Evolutionary conservation across 2,797 vertebrate genomes (phyloP).

Genomic region (Ispidina picta): DNA sequence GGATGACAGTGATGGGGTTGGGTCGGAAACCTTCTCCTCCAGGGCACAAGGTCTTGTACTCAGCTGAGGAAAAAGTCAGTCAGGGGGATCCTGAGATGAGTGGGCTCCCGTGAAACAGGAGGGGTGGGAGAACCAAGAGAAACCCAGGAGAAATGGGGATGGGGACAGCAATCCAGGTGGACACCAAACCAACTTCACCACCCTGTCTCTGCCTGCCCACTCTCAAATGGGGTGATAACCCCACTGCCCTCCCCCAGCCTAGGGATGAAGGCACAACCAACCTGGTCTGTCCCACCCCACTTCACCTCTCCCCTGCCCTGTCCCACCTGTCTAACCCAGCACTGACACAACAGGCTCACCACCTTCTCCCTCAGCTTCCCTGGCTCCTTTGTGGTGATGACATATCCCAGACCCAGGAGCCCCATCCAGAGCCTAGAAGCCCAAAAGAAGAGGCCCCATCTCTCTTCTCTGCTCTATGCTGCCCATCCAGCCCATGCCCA

Average conservation of each 20-base stretch:
- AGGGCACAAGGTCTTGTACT: conserved; percentile 94
- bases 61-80: conserved; percentile 77
- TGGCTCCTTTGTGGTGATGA: not conserved
- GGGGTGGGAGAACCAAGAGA: not conserved
- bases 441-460: rapidly evolving
- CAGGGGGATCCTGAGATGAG: not conserved
- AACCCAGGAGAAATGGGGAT: not conserved
- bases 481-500: not conserved
- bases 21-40: conserved; percentile 94
- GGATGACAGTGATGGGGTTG: conserved; percentile 92
- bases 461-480: not conserved
- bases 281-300: not conserved
- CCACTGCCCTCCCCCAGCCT: not conserved
- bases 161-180: not conserved
- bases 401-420: not conserved
- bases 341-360: not conserved
- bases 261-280: not conserved
- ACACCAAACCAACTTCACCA: not conserved
- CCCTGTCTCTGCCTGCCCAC: not conserved
- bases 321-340: not conserved
- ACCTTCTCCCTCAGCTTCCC: not conserved
- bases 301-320: not conserved
- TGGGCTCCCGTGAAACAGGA: not conserved
- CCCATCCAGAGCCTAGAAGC: not conserved
- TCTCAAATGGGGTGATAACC: too few relatives aligned